Evolutionary conservation across 2,888 invertebrate species (phyloP), one percentile per base, ranked within the genome.

Genomic region (Anorthoa munda): DNA sequence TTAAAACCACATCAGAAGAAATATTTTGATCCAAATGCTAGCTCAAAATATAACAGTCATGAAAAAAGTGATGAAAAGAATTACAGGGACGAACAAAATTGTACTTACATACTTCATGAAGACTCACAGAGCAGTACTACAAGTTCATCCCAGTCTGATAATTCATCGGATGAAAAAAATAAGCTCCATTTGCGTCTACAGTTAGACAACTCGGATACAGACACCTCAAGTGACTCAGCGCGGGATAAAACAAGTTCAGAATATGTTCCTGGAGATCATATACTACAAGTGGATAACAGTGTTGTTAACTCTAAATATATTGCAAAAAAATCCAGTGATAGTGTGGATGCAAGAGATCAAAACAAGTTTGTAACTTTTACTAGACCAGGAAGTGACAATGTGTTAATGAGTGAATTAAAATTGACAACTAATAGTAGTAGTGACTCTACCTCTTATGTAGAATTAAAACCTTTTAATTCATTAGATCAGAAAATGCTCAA

Each of bases 141-240:
- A 50, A 95, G 94, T 86, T 93, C 93, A 75, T 93, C 96, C 21
- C 94, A 93, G n/a, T 96, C 95, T 3, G 96, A 96, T 70, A 95
- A 94, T 84, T 96, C 96, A 18, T 94, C 94, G 4, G 96, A 96
- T 90, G 96, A 96, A 81, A 96, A 94, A 88, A 95, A 95, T 81
- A 95, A 95, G 89, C 83, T 95, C 26, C 94, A 95, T 75, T 85
- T 96, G 68, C 88, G 94, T 74, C 85, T 96, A 61, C 94, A 93
- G 58, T 86, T 96, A 72, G 95, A 96, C 75, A 94, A 95, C 77
- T 96, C 96, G 0, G 96, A 96, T 71, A 96, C 96, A 13, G 96
- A 96, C 70, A 95, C 96, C n/a, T 95, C 96, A 4, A 94, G 94
- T 86, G 96, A 95, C 76, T 96, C 95, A 5, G 89, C 91, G 4